Base-by-base conservation (phyloP, 2,797 vertebrate species). In the Neomorphus geoffroyi region DNA sequence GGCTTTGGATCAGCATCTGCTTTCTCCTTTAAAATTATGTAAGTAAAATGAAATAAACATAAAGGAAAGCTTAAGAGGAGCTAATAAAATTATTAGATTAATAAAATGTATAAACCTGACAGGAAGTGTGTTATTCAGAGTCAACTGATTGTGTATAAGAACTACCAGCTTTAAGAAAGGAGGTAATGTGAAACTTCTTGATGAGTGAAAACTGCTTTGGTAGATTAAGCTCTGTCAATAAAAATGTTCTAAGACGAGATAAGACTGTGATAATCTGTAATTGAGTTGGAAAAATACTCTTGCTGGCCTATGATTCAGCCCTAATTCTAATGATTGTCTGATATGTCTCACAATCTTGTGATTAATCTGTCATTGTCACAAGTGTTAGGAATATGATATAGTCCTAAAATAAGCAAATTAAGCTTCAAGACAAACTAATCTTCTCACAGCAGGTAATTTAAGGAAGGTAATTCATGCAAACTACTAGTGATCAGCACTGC, bases 141-240 rank as follows among this genome's bases (percentile, higher is more conserved):
- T 54, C 75, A 92, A 65, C 81, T 88, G 78, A 80, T 16, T 46
- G 41, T 64, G 43, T 72, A 21, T 64, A 75, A 33, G 58, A 92
- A 67, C 33, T 80, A 84, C 41, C 84, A 90, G 53, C 41, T 90
- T 82, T 86, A 87, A 79, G 41, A 72, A 84, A 56, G 54, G 51
- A 92, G 21, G 69, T 66, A 86, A 88, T 71, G 48, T 57, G 69
- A 91, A 94, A 93, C 35, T 89, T 93, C 82, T 87, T 66, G 80
- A 96, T 43, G 86, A 72, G 74, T 87, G 74, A 88, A 87, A 92
- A 94, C 75, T 93, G 82, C 86, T 92, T 77, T 91, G 86, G 74
- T 80, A 94, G 93, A 82, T 94, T 90, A 93, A 92, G 54, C 15
- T 90, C 80, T 71, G 58, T 93, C 90, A 95, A 87, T 93, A 80